phyloP scores from a whole-genome alignment of 2,888 invertebrate genomes.

The Cantharis rustica region DNA sequence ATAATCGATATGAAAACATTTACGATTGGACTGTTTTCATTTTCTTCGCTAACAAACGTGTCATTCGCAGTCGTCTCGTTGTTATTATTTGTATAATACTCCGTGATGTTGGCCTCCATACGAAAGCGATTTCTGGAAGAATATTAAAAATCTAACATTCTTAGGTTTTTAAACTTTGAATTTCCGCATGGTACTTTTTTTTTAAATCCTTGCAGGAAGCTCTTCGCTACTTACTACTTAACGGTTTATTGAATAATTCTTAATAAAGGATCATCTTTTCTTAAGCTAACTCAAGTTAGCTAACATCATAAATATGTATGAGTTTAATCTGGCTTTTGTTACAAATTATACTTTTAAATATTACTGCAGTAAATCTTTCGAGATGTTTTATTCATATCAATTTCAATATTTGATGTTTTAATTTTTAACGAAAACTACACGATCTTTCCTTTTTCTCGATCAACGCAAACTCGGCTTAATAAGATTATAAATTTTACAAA shows the following conservation, averaged over 20 bases:
- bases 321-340: constrained; percentile 37
- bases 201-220: background rate
- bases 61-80: constrained; percentile 42
- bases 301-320: constrained; percentile 38
- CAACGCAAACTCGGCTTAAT: background rate
- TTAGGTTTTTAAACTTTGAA: background rate
- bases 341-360: constrained; percentile 39
- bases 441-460: background rate
- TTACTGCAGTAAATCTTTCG: constrained; percentile 26
- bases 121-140: constrained; percentile 40
- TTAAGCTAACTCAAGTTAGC: constrained; percentile 15
- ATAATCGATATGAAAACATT: constrained; percentile 74
- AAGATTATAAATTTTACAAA: background rate
- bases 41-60: constrained; percentile 10
- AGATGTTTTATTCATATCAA: constrained; percentile 27
- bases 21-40: constrained; percentile 47
- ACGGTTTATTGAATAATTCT: constrained; percentile 1
- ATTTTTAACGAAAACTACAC: background rate
- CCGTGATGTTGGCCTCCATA: constrained; percentile 53
- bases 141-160: background rate
- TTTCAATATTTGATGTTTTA: constrained; percentile 1
- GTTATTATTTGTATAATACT: constrained; percentile 34
- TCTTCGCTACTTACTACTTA: background rate
- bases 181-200: background rate
- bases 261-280: constrained; percentile 15